phyloP scores from a whole-genome alignment of 2,113 vertebrate species.

The Tyrannus savana region DNA sequence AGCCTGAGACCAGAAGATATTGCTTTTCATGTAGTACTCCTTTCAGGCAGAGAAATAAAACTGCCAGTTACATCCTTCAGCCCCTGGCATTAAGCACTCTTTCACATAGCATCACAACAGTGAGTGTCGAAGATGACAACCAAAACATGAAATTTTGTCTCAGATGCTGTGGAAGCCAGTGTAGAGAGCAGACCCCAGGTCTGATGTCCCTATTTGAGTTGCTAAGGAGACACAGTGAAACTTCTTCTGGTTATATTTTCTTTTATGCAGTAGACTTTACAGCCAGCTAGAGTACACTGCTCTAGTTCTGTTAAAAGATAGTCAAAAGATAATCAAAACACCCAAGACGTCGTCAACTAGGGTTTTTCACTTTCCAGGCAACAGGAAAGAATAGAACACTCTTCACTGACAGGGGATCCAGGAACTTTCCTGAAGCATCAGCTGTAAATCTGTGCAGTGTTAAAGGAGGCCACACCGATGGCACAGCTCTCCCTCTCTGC shows the following conservation, averaged over 20 bases:
- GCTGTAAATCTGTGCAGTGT: neutral
- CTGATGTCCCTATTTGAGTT: neutral
- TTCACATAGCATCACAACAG: neutral
- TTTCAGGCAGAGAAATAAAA: neutral
- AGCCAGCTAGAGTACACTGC: neutral
- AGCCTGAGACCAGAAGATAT: neutral
- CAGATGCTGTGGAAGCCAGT: neutral
- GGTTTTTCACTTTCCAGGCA: neutral
- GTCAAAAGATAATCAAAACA: neutral
- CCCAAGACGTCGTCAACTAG: neutral
- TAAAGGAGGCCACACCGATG: neutral
- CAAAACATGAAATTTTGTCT: neutral
- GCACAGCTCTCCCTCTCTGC: neutral
- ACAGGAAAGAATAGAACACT: neutral
- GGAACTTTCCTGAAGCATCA: neutral
- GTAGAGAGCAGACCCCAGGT: neutral
- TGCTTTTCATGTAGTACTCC: neutral
- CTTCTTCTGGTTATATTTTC: neutral
- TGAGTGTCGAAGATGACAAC: fast-evolving
- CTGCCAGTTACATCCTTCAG: neutral
- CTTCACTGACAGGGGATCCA: neutral
- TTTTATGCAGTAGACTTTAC: neutral
- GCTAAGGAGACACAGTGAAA: neutral
- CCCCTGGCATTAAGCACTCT: neutral
- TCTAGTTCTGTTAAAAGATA: neutral